Evolutionary conservation across 2,888 invertebrate species (phyloP).

Genomic region (Metopia argyrocephala): DNA sequence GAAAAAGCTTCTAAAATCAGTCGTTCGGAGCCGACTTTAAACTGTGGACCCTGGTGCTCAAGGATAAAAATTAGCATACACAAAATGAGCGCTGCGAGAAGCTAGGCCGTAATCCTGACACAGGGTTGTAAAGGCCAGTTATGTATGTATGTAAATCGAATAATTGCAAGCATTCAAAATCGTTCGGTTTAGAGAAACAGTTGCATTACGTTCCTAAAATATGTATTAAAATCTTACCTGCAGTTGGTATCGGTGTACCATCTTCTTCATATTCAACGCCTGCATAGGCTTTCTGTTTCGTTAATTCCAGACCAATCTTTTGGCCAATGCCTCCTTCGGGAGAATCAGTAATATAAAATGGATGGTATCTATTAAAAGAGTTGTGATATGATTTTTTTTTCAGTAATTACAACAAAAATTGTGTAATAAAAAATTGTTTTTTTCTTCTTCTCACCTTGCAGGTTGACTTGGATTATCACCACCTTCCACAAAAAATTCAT

Average conservation of each 20-base stretch:
- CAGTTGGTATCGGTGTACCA: slow-evolving; percentile 89
- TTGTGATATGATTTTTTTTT: not conserved
- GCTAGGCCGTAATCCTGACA: too few species aligned
- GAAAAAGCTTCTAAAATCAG: too few species aligned
- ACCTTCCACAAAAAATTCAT: slow-evolving; percentile 92
- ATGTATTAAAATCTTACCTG: slow-evolving; percentile 81
- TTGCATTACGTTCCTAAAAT: too few species aligned
- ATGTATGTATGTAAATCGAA: too few species aligned
- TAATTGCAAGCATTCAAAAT: too few species aligned
- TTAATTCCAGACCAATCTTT: slow-evolving; percentile 84
- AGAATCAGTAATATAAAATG: slow-evolving; percentile 93
- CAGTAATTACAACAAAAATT: not conserved
- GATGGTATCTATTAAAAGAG: slow-evolving; percentile 84
- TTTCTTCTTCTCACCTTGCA: slow-evolving; percentile 80
- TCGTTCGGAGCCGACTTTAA: too few species aligned
- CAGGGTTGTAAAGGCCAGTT: too few species aligned
- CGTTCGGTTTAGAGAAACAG: too few species aligned
- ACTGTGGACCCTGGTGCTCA: too few species aligned
- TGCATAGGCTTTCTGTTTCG: slow-evolving; percentile 87
- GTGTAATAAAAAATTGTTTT: too few species aligned
- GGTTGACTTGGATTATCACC: slow-evolving; percentile 89
- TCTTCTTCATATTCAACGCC: slow-evolving; percentile 88
- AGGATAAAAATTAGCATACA: too few species aligned
- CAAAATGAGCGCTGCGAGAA: too few species aligned
- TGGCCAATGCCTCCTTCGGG: slow-evolving; percentile 92